Conservation (phyloP, 2,797 vertebrate genomes). For the Ceryle rudis region DNA sequence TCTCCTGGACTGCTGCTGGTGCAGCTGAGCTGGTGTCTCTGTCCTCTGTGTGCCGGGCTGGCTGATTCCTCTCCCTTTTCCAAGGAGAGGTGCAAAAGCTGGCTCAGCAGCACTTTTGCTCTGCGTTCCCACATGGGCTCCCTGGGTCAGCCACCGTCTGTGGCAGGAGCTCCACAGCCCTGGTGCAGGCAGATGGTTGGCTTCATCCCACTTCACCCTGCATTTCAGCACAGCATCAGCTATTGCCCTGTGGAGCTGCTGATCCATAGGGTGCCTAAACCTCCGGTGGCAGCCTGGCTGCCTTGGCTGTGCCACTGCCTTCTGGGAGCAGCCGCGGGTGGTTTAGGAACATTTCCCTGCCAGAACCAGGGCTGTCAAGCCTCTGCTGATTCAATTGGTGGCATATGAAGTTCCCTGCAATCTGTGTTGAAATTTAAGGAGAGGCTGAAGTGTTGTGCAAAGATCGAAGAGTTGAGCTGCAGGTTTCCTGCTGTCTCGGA, state of each 20-base stretch:
- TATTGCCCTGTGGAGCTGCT: neutral
- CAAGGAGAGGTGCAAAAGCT: accelerated
- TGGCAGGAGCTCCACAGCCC: neutral
- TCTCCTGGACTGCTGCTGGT: neutral
- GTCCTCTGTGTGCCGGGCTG: accelerated
- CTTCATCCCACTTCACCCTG: neutral
- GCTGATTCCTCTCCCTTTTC: neutral
- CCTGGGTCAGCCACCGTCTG: accelerated
- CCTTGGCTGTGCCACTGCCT: neutral
- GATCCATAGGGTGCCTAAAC: neutral
- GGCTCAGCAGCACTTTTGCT: neutral
- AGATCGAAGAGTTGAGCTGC: neutral
- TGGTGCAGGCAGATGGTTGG: neutral
- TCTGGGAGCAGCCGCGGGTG: neutral
- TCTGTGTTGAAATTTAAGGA: neutral
- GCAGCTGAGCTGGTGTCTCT: accelerated
- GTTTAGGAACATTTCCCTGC: neutral
- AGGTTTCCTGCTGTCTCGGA: neutral
- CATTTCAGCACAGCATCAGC: neutral
- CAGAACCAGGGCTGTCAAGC: neutral
- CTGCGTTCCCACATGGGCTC: accelerated
- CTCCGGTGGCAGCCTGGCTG: neutral
- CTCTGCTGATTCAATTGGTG: accelerated
- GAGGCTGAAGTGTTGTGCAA: neutral
- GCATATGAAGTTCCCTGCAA: neutral